Conservation (phyloP, 53 echinoderm and acorn worm species). For the Zoroaster sp. region DNA sequence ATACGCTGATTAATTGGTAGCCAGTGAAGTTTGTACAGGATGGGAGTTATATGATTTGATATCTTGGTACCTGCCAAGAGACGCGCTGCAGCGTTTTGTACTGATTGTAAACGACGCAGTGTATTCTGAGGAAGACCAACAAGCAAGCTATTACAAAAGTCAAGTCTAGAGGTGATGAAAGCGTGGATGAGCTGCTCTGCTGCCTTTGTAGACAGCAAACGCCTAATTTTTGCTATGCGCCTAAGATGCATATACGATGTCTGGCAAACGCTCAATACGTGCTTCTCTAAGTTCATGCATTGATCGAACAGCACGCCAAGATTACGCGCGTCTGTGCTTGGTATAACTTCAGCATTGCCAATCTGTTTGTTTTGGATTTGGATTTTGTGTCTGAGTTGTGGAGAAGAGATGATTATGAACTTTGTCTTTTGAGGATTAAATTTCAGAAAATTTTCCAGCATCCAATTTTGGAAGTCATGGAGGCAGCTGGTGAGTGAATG, state of each 20-base stretch:
- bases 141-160: constrained; percentile 49
- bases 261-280: constrained; percentile 1
- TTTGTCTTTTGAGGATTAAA: constrained; percentile 31
- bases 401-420: constrained; percentile 12
- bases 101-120: background rate
- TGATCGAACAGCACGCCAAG: constrained; percentile 39
- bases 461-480: constrained; percentile 27
- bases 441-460: constrained; percentile 22
- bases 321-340: background rate
- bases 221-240: too few relatives aligned
- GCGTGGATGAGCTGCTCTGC: background rate
- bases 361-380: background rate
- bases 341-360: background rate
- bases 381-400: background rate
- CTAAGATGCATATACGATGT: too few relatives aligned
- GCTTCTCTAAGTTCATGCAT: background rate
- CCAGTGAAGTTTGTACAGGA: too few relatives aligned
- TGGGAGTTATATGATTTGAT: too few relatives aligned
- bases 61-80: too few relatives aligned
- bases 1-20: background rate
- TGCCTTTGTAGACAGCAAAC: too few relatives aligned
- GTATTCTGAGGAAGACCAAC: background rate
- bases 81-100: too few relatives aligned
- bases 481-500: background rate
- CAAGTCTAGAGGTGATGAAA: constrained; percentile 24